Evolutionary conservation across 1,140 invertebrate species (phyloP).

Genomic region (Lamellibrachia luymesi): DNA sequence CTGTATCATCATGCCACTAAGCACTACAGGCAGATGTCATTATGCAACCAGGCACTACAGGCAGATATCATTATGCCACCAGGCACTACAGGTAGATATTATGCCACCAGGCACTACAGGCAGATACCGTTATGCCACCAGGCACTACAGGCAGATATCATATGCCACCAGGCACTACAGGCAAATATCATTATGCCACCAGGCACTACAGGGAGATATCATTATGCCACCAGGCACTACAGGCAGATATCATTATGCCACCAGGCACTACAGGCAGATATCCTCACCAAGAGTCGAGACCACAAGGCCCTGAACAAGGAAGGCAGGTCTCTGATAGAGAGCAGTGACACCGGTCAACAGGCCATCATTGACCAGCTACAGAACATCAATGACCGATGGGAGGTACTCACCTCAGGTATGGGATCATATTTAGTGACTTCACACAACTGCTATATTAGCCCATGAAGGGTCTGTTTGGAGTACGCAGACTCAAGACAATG

Average conservation of each 20-base stretch:
- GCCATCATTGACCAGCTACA: conserved; percentile 79
- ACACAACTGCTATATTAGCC: conserved; percentile 31
- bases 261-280: conserved; percentile 78
- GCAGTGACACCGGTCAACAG: conserved; percentile 88
- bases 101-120: too few relatives aligned
- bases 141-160: too few relatives aligned
- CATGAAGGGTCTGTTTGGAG: too few relatives aligned
- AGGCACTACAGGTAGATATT: too few relatives aligned
- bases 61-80: too few relatives aligned
- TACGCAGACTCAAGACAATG: too few relatives aligned
- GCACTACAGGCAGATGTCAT: background rate
- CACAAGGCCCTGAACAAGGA: conserved; percentile 80
- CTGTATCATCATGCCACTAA: background rate
- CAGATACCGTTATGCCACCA: too few relatives aligned
- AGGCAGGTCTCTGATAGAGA: conserved; percentile 77
- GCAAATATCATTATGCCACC: too few relatives aligned
- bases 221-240: background rate
- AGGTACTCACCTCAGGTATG: conserved; percentile 74
- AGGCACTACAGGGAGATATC: too few relatives aligned
- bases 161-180: too few relatives aligned
- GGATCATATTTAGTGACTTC: conserved; percentile 25
- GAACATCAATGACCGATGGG: conserved; percentile 70
- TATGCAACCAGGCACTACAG: too few relatives aligned
- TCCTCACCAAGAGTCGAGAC: conserved; percentile 86
- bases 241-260: conserved; percentile 14